phyloP scores from a whole-genome alignment of 2,888 invertebrate genomes.

The Silvanus unidentatus region DNA sequence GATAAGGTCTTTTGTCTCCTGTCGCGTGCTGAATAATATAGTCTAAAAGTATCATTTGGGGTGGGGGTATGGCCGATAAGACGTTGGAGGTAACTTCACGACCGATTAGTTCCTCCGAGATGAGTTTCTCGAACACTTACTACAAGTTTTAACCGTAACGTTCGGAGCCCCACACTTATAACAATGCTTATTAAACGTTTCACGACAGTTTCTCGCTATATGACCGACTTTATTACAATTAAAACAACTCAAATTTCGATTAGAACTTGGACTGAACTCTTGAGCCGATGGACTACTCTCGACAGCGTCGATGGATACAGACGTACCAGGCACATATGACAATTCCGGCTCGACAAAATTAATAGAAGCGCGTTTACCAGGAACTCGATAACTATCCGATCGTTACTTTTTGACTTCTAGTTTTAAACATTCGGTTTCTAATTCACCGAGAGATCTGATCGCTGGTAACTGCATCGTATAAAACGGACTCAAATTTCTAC shows the following conservation, averaged over 20 bases:
- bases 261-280: no score
- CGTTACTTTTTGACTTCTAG: no score
- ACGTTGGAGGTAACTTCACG: conserved; percentile 1
- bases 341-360: conserved; percentile 14
- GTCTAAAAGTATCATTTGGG: conserved; percentile 6
- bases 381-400: conserved; percentile 9
- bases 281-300: no score
- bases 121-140: conserved; percentile 16
- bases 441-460: no score
- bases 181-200: conserved; percentile 6
- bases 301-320: no score
- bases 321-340: conserved; percentile 7
- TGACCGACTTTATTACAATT: conserved; percentile 12
- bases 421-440: no score
- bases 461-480: conserved; percentile 14
- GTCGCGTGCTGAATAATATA: conserved; percentile 13
- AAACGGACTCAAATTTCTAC: conserved; percentile 13
- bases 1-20: conserved; percentile 12
- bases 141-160: conserved; percentile 13
- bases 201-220: conserved; percentile 8
- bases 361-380: conserved; percentile 9
- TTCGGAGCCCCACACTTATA: conserved; percentile 10
- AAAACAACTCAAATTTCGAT: background rate
- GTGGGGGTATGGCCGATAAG: conserved; percentile 2
- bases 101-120: conserved; percentile 7